These are phyloP conservation scores for Oplegnathus fasciatus DNA, from an alignment of 2,113 vertebrate species.

Conservation along the genomic window DNA sequence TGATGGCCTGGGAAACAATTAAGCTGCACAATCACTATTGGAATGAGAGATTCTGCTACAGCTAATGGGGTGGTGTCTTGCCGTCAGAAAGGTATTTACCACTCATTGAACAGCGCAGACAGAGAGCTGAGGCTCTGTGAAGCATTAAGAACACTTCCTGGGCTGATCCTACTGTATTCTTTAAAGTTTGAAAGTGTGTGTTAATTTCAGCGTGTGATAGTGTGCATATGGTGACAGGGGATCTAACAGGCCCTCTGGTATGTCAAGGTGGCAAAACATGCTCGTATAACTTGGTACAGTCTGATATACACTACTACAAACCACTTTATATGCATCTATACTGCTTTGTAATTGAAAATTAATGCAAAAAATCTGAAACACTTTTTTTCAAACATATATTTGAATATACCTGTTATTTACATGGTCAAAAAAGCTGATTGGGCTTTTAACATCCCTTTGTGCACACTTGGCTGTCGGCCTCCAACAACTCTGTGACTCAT, in stretches of 20 bases:
- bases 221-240: not conserved
- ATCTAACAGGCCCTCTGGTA: not conserved
- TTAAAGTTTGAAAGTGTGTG: not conserved
- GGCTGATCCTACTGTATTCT: not conserved
- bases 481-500: slow-evolving; percentile 55
- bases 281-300: not conserved
- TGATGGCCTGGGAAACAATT: slow-evolving; percentile 89
- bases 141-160: slow-evolving; percentile 6
- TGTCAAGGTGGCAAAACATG: not conserved
- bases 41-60: slow-evolving; percentile 85
- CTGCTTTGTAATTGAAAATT: not conserved
- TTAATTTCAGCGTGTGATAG: not conserved
- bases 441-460: slow-evolving; percentile 26
- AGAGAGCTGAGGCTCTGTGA: slow-evolving; percentile 1
- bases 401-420: not conserved
- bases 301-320: not conserved
- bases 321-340: not conserved
- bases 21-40: slow-evolving; percentile 87
- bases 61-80: slow-evolving; percentile 85
- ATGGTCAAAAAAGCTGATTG: slow-evolving; percentile 4
- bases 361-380: not conserved
- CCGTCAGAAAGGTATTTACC: slow-evolving; percentile 87
- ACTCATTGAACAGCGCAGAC: slow-evolving; percentile 10
- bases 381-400: not conserved
- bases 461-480: slow-evolving; percentile 3